A percentile compares a stretch with the other conserved stretches of the same genome.
phyloP scores from a whole-genome alignment of 2,888 invertebrate genomes.

The Lochmaea capreae region DNA sequence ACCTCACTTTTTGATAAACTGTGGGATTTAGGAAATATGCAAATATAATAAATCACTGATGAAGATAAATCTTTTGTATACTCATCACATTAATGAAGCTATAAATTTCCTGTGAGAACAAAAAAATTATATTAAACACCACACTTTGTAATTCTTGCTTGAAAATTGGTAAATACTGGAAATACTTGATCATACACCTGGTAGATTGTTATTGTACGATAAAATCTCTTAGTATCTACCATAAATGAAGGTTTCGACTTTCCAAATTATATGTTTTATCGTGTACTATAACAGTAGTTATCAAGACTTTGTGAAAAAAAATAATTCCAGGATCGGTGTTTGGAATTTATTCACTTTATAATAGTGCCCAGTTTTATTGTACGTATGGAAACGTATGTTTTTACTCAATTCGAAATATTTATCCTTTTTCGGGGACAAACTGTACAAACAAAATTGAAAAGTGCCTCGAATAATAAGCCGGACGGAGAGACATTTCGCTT shows the following conservation, averaged over 20 bases:
- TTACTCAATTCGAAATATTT: no score
- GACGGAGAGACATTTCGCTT: no score
- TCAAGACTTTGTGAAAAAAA: not conserved
- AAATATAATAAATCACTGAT: not conserved
- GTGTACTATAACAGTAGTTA: constrained; percentile 4
- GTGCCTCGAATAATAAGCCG: no score
- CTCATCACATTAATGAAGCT: not conserved
- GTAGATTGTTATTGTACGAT: not conserved
- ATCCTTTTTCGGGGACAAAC: no score
- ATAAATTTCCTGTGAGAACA: not conserved
- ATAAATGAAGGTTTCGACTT: constrained; percentile 1
- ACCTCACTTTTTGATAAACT: not conserved
- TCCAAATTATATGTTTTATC: constrained; percentile 3
- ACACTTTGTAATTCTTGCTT: not conserved
- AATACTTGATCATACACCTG: constrained; percentile 1
- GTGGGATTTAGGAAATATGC: not conserved
- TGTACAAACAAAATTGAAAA: no score
- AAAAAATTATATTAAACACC: not conserved
- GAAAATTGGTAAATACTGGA: not conserved
- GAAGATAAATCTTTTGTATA: not conserved
- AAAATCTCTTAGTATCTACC: not conserved
- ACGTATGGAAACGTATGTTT: no score
- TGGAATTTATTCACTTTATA: no score
- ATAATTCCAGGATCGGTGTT: not conserved
- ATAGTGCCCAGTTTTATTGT: no score